Evolutionary conservation across 2,888 invertebrate genomes (phyloP).

Genomic region (Spialia ferax): DNA sequence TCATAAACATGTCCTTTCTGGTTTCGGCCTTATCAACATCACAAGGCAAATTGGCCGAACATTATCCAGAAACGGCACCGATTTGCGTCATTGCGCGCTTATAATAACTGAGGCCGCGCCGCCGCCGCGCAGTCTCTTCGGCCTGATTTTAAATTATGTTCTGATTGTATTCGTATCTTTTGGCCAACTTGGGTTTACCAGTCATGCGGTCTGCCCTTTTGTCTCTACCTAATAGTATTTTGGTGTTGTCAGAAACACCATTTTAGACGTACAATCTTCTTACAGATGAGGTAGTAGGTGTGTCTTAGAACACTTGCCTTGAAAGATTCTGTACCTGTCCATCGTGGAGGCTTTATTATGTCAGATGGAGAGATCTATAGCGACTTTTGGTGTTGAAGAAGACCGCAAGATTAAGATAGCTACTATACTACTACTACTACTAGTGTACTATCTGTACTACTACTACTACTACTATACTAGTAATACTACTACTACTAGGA

Average conservation of each 20-base stretch:
- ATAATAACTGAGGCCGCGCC: slow-evolving; percentile 27
- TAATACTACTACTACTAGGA: no score
- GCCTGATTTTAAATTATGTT: slow-evolving; percentile 5
- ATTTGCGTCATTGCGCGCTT: slow-evolving; percentile 37
- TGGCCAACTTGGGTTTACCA: background rate
- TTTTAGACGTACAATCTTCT: background rate
- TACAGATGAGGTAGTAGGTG: no score
- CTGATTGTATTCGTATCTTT: background rate
- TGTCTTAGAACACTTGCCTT: no score
- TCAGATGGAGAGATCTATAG: no score
- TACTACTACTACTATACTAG: no score
- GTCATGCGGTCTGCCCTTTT: background rate
- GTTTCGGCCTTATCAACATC: slow-evolving; percentile 32
- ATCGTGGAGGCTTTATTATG: no score
- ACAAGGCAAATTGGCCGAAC: slow-evolving; percentile 28
- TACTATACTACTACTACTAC: no score
- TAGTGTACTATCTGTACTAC: no score
- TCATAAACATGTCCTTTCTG: slow-evolving; percentile 22
- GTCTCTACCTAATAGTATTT: background rate
- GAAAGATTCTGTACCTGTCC: no score
- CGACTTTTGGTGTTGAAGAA: no score
- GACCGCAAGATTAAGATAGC: no score
- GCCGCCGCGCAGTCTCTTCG: slow-evolving; percentile 32
- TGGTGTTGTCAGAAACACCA: background rate
- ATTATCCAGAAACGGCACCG: slow-evolving; percentile 30